These are phyloP conservation scores for Cabera pusaria DNA, from an alignment of 2,888 invertebrate species.

Conservation along the genomic window DNA sequence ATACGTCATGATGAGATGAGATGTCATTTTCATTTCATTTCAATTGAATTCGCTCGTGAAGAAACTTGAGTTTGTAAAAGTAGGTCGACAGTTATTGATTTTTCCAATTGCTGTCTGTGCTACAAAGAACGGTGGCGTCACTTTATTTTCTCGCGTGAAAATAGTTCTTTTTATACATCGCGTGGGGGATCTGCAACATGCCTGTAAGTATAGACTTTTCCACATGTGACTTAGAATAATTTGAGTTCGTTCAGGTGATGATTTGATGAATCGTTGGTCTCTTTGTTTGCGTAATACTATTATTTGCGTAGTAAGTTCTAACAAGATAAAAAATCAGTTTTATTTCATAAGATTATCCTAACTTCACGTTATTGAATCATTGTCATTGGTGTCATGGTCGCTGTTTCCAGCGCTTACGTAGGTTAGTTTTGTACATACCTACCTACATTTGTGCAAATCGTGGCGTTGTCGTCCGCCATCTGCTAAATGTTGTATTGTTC, in stretches of 20 bases:
- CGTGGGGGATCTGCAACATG: conserved; percentile 55
- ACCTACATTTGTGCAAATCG: conserved; percentile 38
- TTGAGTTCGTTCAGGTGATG: conserved; percentile 25
- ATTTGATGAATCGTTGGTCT: conserved; percentile 6
- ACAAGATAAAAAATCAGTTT: not conserved
- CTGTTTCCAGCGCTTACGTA: conserved; percentile 45
- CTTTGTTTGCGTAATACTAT: conserved; percentile 9
- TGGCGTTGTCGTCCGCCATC: conserved; percentile 31
- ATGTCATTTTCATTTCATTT: conserved; percentile 41
- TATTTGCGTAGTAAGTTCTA: conserved; percentile 5
- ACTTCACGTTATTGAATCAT: conserved; percentile 35
- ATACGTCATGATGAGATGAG: conserved; percentile 47
- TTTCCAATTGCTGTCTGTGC: conserved; percentile 61
- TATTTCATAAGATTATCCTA: not conserved
- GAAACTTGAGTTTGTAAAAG: conserved; percentile 59
- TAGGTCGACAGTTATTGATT: conserved; percentile 76
- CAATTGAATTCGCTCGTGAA: conserved; percentile 38
- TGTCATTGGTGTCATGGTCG: conserved; percentile 53
- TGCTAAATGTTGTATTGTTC: conserved; percentile 23
- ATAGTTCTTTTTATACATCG: conserved; percentile 40
- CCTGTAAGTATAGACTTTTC: conserved; percentile 58
- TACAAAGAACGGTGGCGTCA: conserved; percentile 53
- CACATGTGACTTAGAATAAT: conserved; percentile 59
- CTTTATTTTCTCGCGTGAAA: conserved; percentile 39
- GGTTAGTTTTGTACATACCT: conserved; percentile 29